A percentile compares a stretch with the other conserved stretches of the same genome.
Evolutionary conservation across 2,113 vertebrate genomes (phyloP).

Genomic region (Regulus satrapa): DNA sequence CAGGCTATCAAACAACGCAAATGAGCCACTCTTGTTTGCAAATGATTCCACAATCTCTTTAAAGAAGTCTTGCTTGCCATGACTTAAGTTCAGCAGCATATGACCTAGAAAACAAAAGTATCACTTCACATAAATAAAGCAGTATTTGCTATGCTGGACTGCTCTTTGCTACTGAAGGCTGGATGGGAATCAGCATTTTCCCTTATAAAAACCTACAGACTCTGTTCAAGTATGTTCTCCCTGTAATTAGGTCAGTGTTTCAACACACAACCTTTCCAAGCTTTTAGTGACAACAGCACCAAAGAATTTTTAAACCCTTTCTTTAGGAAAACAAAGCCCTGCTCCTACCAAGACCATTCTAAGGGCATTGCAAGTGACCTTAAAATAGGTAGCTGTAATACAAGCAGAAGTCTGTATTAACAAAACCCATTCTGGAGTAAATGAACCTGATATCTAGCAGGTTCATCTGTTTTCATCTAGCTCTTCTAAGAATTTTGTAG

Average conservation of each 20-base stretch:
- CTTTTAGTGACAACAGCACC: neutral
- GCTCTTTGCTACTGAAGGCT: neutral
- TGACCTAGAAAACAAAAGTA: slow-evolving; percentile 77
- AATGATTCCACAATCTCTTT: slow-evolving; percentile 90
- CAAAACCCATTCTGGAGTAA: neutral
- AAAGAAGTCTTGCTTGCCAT: slow-evolving; percentile 79
- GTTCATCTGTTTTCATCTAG: neutral
- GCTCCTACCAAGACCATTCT: neutral
- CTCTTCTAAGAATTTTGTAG: neutral
- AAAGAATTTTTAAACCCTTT: neutral
- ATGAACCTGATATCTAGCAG: neutral
- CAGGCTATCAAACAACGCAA: slow-evolving; percentile 79
- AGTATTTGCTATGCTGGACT: neutral
- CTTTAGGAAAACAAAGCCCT: neutral
- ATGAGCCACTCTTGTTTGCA: slow-evolving; percentile 84
- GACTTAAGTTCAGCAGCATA: slow-evolving; percentile 88
- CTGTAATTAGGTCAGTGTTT: neutral
- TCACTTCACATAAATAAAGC: neutral
- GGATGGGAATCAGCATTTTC: neutral
- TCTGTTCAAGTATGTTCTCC: neutral
- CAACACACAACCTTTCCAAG: neutral
- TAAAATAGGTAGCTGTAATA: neutral
- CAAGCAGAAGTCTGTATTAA: neutral
- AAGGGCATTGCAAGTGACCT: neutral
- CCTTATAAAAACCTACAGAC: neutral